These are phyloP conservation scores for Murina feae DNA, from an alignment of 2,113 vertebrate genomes.

Conservation along the genomic window DNA sequence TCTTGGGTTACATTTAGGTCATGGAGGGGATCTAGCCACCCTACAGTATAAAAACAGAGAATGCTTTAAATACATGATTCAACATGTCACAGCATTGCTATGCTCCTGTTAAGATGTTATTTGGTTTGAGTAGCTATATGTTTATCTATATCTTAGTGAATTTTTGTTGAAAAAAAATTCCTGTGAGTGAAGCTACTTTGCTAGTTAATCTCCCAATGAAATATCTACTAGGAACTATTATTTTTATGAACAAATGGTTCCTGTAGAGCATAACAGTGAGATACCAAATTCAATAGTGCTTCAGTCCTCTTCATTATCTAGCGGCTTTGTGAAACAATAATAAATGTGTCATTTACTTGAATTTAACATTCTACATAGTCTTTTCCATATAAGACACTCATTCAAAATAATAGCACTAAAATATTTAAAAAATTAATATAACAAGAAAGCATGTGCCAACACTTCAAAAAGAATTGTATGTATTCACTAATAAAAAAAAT, in stretches of 20 bases:
- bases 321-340: conserved; percentile 9
- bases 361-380: background rate
- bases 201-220: background rate
- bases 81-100: background rate
- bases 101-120: background rate
- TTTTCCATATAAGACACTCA: background rate
- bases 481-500: background rate
- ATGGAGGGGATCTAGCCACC: background rate
- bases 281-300: background rate
- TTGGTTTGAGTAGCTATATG: background rate
- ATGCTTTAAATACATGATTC: background rate
- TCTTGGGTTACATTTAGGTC: background rate
- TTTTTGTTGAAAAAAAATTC: background rate
- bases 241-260: conserved; percentile 36
- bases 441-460: background rate
- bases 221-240: background rate
- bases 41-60: background rate
- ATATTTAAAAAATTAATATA: conserved; percentile 31
- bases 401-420: background rate
- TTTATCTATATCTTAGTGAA: conserved; percentile 48
- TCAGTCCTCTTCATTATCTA: background rate
- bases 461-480: background rate
- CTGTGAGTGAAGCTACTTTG: background rate
- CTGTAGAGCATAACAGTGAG: background rate
- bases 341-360: background rate